Percentiles rank a stretch among this genome's conserved stretches.
Evolutionary conservation across 1,140 invertebrate genomes (phyloP).

Genomic region (Heliothis subflexa): DNA sequence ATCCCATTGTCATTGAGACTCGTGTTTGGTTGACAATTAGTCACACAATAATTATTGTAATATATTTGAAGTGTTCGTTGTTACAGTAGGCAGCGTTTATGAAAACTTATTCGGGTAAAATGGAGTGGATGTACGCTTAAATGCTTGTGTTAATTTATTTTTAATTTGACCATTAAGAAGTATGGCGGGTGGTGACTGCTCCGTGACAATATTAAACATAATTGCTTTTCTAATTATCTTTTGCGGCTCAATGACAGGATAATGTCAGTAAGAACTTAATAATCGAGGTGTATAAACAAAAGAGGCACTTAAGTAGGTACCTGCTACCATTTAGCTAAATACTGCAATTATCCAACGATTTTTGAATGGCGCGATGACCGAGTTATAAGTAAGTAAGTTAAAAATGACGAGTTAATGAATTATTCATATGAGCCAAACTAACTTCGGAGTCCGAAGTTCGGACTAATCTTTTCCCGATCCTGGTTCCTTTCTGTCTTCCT

Average conservation of each 20-base stretch:
- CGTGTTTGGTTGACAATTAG: slow-evolving; percentile 46
- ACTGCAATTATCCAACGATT: too few relatives aligned
- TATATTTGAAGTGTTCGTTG: slow-evolving; percentile 13
- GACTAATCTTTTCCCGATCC: too few relatives aligned
- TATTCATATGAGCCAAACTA: too few relatives aligned
- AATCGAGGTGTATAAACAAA: neutral
- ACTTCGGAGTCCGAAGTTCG: too few relatives aligned
- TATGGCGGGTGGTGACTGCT: neutral
- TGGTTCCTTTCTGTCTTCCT: too few relatives aligned
- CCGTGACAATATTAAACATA: neutral
- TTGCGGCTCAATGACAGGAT: neutral
- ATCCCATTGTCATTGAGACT: slow-evolving; percentile 53
- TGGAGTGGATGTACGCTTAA: neutral
- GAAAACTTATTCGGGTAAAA: neutral
- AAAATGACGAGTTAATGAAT: too few relatives aligned
- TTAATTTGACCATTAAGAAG: neutral
- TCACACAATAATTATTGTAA: slow-evolving; percentile 43
- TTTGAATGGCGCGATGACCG: too few relatives aligned
- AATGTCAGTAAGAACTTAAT: neutral
- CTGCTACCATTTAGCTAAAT: neutral
- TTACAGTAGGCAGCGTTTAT: slow-evolving; percentile 13
- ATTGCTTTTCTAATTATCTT: neutral
- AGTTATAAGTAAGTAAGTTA: too few relatives aligned
- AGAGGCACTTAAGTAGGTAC: slow-evolving; percentile 1
- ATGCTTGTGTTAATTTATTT: neutral